Base-by-base conservation (phyloP, 2,888 invertebrate species). In the Drosophila prostipennis region DNA sequence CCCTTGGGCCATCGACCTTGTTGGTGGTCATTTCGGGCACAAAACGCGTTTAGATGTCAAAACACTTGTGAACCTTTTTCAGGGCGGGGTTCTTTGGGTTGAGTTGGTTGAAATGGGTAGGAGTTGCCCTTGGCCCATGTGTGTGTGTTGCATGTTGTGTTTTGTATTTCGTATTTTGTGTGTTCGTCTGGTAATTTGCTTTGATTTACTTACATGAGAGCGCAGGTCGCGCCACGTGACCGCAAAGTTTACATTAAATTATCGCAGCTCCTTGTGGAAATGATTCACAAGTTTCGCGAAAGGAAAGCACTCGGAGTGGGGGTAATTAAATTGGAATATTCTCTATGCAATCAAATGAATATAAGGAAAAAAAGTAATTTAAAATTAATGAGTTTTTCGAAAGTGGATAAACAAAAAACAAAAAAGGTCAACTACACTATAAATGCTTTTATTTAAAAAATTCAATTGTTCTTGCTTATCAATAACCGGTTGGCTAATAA, bases 171-270 rank as follows among this genome's bases (percentile, higher is more conserved):
- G 48, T 16, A 14, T 70, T 54, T 63, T 69, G 52, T 64, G 63
- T 60, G 60, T 65, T 58, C 43, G 63, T 42, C 54, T 76, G 68
- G 59, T 72, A 72, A 80, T 83, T 78, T 78, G 69, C 73, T 80
- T 80, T 82, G 81, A 82, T 82, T 82, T 80, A 77, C 70, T 77
- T 78, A 58, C 68, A 58, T 55, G 74, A 36, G 19, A 42, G 19
- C 54, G 61, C 32, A 54, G 72, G 65, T 74, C 67, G 72, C 63
- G 85, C 64, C 83, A 87, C 83, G 87, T 79, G 83, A 77, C 87
- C 80, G 64, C 78, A 82, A 84, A 79, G 85, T 87, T 82, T 82
- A 87, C 82, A 87, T 87, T 85, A 80, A 82, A 82, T 85, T 79
- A 82, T 74, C 65, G 72, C 43, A 49, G 56, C 32, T 65, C 36